These are phyloP conservation scores for Hoplostethus atlanticus DNA, from an alignment of 2,797 vertebrate species.

Conservation along the genomic window DNA sequence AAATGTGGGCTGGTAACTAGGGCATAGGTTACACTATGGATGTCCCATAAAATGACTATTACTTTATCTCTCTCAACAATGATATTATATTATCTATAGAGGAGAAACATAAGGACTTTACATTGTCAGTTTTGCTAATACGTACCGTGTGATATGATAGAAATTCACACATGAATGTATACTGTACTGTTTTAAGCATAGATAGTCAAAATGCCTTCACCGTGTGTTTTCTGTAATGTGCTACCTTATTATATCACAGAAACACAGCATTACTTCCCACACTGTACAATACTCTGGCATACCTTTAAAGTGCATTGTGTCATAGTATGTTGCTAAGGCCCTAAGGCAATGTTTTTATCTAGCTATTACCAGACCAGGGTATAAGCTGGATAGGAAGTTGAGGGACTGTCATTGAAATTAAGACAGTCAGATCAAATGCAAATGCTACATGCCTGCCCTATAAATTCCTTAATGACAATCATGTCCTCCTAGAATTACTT, in stretches of 20 bases:
- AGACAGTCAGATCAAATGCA: neutral
- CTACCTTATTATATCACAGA: too few species aligned
- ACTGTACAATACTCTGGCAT: too few species aligned
- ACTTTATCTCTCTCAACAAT: neutral
- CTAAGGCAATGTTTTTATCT: neutral
- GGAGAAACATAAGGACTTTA: neutral
- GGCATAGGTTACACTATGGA: neutral
- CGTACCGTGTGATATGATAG: too few species aligned
- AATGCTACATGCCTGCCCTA: too few species aligned
- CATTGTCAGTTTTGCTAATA: too few species aligned
- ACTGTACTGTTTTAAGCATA: too few species aligned
- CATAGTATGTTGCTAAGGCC: too few species aligned
- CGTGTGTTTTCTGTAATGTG: too few species aligned
- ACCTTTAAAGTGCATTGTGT: too few species aligned
- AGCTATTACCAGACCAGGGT: neutral
- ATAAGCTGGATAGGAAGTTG: neutral
- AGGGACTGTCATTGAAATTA: neutral
- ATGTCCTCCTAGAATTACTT: neutral
- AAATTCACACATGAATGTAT: too few species aligned
- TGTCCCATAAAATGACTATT: neutral
- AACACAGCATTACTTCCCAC: too few species aligned
- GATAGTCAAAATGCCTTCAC: too few species aligned
- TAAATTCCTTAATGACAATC: neutral
- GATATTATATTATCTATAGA: neutral
- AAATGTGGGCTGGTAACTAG: conserved; percentile 1